Conservation (phyloP, 2,797 vertebrate species). For the Lagocephalus sceleratus region DNA sequence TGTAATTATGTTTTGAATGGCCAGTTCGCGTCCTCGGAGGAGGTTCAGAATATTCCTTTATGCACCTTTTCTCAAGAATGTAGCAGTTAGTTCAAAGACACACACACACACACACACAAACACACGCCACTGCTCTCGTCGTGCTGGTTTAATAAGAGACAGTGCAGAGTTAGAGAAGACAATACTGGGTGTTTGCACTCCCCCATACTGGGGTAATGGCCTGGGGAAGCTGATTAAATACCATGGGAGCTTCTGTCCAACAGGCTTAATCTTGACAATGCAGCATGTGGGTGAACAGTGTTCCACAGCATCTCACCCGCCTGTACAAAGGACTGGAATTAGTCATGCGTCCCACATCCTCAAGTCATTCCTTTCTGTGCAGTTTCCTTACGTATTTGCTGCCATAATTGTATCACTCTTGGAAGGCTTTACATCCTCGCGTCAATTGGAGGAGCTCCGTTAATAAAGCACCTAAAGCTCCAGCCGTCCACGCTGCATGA, state of each 20-base stretch:
- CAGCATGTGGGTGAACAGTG: conserved; percentile 61
- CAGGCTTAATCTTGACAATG: conserved; percentile 63
- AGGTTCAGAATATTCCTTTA: conserved; percentile 68
- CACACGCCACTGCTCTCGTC: conserved; percentile 40
- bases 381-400: conserved; percentile 27
- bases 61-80: conserved; percentile 59
- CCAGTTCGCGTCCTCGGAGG: conserved; percentile 72
- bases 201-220: conserved; percentile 65
- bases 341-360: conserved; percentile 70
- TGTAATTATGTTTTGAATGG: conserved; percentile 74
- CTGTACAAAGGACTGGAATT: conserved; percentile 64
- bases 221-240: conserved; percentile 73
- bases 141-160: conserved; percentile 71
- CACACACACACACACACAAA: conserved; percentile 7
- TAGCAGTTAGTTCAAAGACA: conserved; percentile 5
- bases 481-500: background rate
- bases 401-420: conserved; percentile 46
- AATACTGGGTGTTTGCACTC: conserved; percentile 63
- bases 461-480: conserved; percentile 44
- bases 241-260: conserved; percentile 61
- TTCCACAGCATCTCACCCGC: conserved; percentile 66
- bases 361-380: conserved; percentile 28
- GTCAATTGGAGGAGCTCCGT: conserved; percentile 63
- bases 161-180: conserved; percentile 66
- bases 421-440: conserved; percentile 24